Conservation (phyloP, 2,113 vertebrate genomes). For the Vombatus ursinus region DNA sequence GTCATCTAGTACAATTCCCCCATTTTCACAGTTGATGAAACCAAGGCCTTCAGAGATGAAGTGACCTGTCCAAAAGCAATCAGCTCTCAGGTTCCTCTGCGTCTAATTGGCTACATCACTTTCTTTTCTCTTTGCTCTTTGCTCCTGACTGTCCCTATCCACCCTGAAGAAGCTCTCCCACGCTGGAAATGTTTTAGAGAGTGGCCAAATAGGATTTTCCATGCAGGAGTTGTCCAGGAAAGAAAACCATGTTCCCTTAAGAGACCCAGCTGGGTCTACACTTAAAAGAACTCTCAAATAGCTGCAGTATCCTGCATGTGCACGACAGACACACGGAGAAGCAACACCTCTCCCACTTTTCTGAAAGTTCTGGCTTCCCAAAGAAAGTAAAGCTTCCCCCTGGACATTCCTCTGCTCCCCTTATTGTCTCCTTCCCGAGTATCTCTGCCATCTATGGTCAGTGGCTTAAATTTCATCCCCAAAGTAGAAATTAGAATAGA, state of each 20-base stretch:
- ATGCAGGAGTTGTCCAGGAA: slow-evolving; percentile 78
- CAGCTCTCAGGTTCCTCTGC: slow-evolving; percentile 4
- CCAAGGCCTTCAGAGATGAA: background rate
- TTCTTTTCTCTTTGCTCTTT: slow-evolving; percentile 47
- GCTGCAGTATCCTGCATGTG: background rate
- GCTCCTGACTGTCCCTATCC: slow-evolving; percentile 70
- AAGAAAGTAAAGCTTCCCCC: background rate
- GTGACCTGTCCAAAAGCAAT: background rate
- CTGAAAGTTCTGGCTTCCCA: background rate
- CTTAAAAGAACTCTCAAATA: slow-evolving; percentile 53
- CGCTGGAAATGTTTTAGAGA: slow-evolving; percentile 66
- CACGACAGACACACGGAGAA: slow-evolving; percentile 31
- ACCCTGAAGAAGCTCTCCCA: slow-evolving; percentile 66
- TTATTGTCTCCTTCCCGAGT: background rate
- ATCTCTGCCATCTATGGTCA: background rate
- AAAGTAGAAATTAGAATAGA: background rate
- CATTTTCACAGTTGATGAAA: background rate
- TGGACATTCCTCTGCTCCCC: background rate
- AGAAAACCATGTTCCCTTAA: slow-evolving; percentile 64
- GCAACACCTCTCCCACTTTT: background rate
- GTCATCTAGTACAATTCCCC: background rate
- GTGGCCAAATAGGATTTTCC: slow-evolving; percentile 65
- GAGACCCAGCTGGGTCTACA: slow-evolving; percentile 71
- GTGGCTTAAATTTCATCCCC: background rate
- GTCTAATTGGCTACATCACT: slow-evolving; percentile 65